Base-by-base conservation (phyloP, 2,113 vertebrate genomes). In the Empidonax traillii region DNA sequence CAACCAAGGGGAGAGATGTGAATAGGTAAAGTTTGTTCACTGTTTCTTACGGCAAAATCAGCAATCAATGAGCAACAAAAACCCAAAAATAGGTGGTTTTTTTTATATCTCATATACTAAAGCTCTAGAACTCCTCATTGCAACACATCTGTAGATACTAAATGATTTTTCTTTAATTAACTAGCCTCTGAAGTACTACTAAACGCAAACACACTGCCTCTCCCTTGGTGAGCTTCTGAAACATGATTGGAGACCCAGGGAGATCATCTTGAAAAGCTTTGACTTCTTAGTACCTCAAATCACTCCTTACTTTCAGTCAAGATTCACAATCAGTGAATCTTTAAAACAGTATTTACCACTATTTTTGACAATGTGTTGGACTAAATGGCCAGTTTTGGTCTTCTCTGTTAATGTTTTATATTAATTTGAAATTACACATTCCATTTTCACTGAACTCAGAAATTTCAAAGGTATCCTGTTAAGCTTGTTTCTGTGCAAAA, bases 21-120 rank as follows among this genome's bases (percentile, higher is more conserved):
- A 87, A 74, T 3, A 44, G 7, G 10, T 35, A 3, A 79, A 68
- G 4, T 39, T 66, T 78, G 2, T 62, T 82, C 19, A 19, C 31
- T 49, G 12, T 37, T 20, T 84, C 28, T 87, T 35, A 66, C 7
- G 62, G 35, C 0, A 85, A 95, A 88, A 71, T 17, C 27, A 78
- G 16, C 12, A 44, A 61, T 28, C 31, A 62, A 5, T 8, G 56
- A 13, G 18, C 21, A 78, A 74, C 9, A 61, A 52, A 72, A 76
- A 71, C 2, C 1, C 2, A 58, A 59, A 65, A 74, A 31, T 3
- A 56, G 10, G 9, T 27, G 0, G n/a, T 2, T 8, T 66, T 43
- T 52, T 69, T 37, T 1, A 47, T 44, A 20, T 37, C 27, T 23
- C 33, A 35, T 21, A 4, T 56, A 33, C 12, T 9, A 33, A 84